Conservation (phyloP, 2,113 vertebrate genomes). For the Gobius niger region DNA sequence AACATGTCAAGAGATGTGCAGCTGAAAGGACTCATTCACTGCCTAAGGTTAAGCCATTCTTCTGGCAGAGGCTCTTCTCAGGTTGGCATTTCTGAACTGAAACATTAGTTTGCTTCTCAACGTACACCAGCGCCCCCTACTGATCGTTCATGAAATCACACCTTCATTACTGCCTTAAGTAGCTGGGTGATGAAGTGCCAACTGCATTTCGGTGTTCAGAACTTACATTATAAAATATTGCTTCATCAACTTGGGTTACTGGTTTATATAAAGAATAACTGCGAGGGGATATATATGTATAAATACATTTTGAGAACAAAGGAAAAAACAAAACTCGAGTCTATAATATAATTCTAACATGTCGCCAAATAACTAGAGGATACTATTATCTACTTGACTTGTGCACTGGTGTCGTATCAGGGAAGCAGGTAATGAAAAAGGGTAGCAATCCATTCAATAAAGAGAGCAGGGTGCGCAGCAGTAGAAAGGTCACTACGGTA, state of each 20-base stretch:
- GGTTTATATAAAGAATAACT: too few relatives aligned
- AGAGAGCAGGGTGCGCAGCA: constrained; percentile 12
- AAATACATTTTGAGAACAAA: too few relatives aligned
- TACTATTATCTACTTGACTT: neutral
- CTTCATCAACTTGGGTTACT: too few relatives aligned
- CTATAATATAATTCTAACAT: too few relatives aligned
- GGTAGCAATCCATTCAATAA: neutral
- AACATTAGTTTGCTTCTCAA: constrained; percentile 6
- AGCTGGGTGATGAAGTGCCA: neutral
- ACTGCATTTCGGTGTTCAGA: too few relatives aligned
- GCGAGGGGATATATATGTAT: too few relatives aligned
- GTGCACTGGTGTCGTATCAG: neutral
- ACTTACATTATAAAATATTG: too few relatives aligned
- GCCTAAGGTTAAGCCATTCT: constrained; percentile 37
- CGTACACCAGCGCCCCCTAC: constrained; percentile 47
- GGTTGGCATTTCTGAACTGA: constrained; percentile 23
- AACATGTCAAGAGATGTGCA: constrained; percentile 28
- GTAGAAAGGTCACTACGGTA: constrained; percentile 27
- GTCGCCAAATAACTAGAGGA: neutral
- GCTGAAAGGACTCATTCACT: constrained; percentile 44
- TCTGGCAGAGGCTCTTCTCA: constrained; percentile 17
- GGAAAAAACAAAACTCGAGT: too few relatives aligned
- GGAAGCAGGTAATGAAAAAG: constrained; percentile 2
- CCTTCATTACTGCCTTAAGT: neutral
- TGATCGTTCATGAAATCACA: constrained; percentile 25